Base-by-base conservation (phyloP, 1,140 invertebrate species). In the Zaprionus camerounensis region DNA sequence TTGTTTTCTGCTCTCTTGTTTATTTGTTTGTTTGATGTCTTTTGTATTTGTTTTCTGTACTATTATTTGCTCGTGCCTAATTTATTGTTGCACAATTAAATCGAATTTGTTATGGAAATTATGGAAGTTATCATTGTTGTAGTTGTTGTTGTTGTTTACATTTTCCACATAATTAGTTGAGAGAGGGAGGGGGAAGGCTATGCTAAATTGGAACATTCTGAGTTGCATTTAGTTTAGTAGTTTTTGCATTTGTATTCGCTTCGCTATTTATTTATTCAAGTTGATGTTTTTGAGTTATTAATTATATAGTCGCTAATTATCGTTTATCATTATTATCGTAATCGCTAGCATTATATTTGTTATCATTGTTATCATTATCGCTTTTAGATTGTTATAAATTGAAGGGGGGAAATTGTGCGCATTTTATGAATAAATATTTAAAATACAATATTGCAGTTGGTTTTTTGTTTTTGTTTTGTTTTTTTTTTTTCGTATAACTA, bases 381-480 rank as follows among this genome's bases (percentile, higher is more conserved):
- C 31, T 11, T 64, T 82, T 83, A 28, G 28, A 17, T 15, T 11
- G 44, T 81, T 77, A 64, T 78, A 26, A 57, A 61, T 24, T 59
- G 36, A 55, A 55, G 57, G 79, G 53, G 58, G 53, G 34, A 36
- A 41, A 55, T 26, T 53, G 15, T 20, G 74, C 68, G 78, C 67
- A 41, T 77, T 88, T 88, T 63, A 90, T 90, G 81, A 90, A 88
- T 88, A 88, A 88, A 88, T 88, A 88, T 88, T 88, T 88, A 90
- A 88, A 88, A 88, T 88, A 88, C 84, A 88, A 75, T 88, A 88
- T 88, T 88, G 84, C 84, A 88, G 84, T 82, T 86, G 69, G 62
- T 65, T 65, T 46, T 72, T 66, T 58, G 63, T 72, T 79, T 71
- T 53, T 71, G 70, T 38, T 46, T 61, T 36, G 5, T 56, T 56